These are phyloP conservation scores for Bubo scandiacus DNA, from an alignment of 2,113 vertebrate species.

Conservation along the genomic window DNA sequence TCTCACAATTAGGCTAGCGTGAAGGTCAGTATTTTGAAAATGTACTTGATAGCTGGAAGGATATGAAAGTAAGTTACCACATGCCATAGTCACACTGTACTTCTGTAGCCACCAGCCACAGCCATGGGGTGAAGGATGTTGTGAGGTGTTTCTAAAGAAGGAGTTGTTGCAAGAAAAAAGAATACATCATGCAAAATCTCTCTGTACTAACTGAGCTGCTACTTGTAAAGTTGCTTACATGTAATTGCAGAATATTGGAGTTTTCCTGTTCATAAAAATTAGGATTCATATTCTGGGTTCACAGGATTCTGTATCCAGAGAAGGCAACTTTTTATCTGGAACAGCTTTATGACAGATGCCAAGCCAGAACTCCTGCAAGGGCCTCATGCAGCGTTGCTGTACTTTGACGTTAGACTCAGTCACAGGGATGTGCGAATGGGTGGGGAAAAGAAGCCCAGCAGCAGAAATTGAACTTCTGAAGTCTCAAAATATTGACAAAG, in stretches of 20 bases:
- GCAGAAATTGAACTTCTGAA: neutral
- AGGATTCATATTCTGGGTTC: neutral
- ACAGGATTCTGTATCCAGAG: neutral
- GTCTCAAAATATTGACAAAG: neutral
- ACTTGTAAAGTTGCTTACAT: neutral
- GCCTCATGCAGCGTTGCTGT: fast-evolving
- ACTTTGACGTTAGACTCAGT: neutral
- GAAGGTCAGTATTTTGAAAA: neutral
- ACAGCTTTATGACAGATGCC: neutral
- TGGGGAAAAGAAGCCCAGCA: neutral
- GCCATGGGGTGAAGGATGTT: neutral
- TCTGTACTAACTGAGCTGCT: neutral
- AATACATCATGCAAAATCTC: fast-evolving
- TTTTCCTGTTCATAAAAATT: neutral
- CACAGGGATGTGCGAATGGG: neutral
- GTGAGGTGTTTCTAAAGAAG: neutral
- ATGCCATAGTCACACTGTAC: fast-evolving
- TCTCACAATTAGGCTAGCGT: neutral
- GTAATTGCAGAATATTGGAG: neutral
- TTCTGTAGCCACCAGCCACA: neutral
- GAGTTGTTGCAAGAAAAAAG: neutral
- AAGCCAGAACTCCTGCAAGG: neutral
- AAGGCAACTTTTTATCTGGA: neutral
- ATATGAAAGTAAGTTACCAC: neutral
- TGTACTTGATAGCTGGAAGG: neutral